These are phyloP conservation scores for Melitaea athalia DNA, from an alignment of 2,888 invertebrate genomes.

Conservation along the genomic window DNA sequence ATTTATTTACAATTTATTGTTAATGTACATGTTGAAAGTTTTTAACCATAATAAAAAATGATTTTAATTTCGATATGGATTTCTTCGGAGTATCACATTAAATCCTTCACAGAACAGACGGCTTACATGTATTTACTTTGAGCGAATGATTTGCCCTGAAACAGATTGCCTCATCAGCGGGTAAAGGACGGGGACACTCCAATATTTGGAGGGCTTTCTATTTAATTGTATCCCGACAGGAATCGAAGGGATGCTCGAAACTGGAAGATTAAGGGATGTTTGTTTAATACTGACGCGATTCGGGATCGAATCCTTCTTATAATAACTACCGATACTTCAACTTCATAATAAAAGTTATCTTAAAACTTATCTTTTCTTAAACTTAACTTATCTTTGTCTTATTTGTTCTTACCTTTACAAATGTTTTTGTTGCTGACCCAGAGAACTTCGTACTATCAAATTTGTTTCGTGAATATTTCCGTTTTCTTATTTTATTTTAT, in stretches of 20 bases:
- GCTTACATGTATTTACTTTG: conserved; percentile 20
- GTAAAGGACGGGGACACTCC: conserved; percentile 31
- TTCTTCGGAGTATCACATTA: neutral
- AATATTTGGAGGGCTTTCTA: conserved; percentile 34
- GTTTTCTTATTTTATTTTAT: too few species aligned
- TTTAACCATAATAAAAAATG: too few species aligned
- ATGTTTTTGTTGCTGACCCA: too few species aligned
- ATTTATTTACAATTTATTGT: too few species aligned
- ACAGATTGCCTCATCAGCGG: conserved; percentile 37
- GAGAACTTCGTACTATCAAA: too few species aligned
- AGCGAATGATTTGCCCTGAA: conserved; percentile 27
- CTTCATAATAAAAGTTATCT: neutral
- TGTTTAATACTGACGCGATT: conserved; percentile 1
- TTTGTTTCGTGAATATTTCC: too few species aligned
- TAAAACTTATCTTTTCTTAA: too few species aligned
- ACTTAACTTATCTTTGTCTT: too few species aligned
- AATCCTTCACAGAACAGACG: conserved; percentile 16
- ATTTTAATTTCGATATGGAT: neutral
- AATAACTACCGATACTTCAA: neutral
- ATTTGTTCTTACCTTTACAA: too few species aligned
- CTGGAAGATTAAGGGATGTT: conserved; percentile 24
- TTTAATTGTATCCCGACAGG: conserved; percentile 38
- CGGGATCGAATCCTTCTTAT: neutral
- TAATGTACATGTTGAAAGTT: too few species aligned
- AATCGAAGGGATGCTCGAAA: conserved; percentile 27